Percentiles rank a stretch among this genome's conserved stretches.
These are phyloP conservation scores for Nomada ferruginata DNA, from an alignment of 2,888 invertebrate genomes.

Conservation along the genomic window DNA sequence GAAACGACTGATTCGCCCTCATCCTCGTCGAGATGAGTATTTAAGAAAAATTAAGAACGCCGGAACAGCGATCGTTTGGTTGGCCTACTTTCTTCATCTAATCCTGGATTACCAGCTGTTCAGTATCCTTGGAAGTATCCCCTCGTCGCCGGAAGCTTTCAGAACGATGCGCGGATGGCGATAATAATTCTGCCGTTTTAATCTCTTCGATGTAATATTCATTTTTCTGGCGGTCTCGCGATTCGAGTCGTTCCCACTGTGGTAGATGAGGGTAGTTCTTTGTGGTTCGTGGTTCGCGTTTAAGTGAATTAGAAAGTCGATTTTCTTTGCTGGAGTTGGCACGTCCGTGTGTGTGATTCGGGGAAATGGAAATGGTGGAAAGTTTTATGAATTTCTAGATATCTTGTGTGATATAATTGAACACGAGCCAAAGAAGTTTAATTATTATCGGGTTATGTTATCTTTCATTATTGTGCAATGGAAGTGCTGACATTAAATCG, in stretches of 20 bases:
- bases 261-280: neutral
- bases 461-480: no score
- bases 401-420: no score
- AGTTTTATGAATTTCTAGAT: no score
- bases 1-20: neutral
- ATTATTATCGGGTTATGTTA: no score
- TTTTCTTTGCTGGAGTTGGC: neutral
- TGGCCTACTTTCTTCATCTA: conserved; percentile 39
- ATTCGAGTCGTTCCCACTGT: neutral
- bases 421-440: no score
- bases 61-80: neutral
- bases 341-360: no score
- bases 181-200: conserved; percentile 40
- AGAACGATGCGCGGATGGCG: neutral
- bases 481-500: no score
- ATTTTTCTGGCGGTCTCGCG: conserved; percentile 9
- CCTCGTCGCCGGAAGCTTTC: conserved; percentile 13
- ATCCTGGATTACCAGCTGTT: conserved; percentile 49
- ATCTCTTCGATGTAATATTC: conserved; percentile 37
- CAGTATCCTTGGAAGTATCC: conserved; percentile 30
- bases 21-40: neutral
- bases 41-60: conserved; percentile 31
- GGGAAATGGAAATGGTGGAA: no score
- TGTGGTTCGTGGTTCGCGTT: neutral
- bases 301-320: conserved; percentile 16